Conservation (phyloP, 64 coral and sea anemone species). For the Catalaphyllia jardinei region DNA sequence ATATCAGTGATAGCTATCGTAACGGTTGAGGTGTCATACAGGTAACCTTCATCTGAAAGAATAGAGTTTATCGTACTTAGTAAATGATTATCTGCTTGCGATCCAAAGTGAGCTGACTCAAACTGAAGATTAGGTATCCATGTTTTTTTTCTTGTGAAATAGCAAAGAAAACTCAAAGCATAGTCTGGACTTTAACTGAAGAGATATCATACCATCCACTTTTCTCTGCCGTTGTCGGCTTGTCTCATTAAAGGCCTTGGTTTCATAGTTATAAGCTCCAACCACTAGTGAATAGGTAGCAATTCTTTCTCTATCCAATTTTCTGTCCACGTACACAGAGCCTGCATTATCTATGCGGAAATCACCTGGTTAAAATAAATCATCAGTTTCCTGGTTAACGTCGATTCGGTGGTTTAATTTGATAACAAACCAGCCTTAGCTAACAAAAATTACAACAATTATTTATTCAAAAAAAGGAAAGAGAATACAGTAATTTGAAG, state of each 20-base stretch:
- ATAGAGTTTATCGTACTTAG: background rate
- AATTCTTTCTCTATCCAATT: conserved; percentile 62
- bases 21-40: conserved; percentile 70
- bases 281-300: conserved; percentile 33
- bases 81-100: background rate
- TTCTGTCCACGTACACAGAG: conserved; percentile 50
- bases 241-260: conserved; percentile 65
- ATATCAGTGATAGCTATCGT: conserved; percentile 64
- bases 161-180: no score
- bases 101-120: no score
- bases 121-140: no score
- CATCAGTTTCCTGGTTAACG: background rate
- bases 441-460: no score
- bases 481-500: no score
- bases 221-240: conserved; percentile 38
- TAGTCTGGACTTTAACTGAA: background rate
- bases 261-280: conserved; percentile 76
- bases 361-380: conserved; percentile 38
- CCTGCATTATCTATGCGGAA: conserved; percentile 67
- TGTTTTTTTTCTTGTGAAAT: no score
- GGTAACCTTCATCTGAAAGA: conserved; percentile 65
- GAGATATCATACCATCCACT: conserved; percentile 52
- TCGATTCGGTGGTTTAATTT: no score
- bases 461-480: no score
- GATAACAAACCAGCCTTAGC: no score